phyloP scores from a whole-genome alignment of 2,888 invertebrate genomes.

The Meandrusa payeni region DNA sequence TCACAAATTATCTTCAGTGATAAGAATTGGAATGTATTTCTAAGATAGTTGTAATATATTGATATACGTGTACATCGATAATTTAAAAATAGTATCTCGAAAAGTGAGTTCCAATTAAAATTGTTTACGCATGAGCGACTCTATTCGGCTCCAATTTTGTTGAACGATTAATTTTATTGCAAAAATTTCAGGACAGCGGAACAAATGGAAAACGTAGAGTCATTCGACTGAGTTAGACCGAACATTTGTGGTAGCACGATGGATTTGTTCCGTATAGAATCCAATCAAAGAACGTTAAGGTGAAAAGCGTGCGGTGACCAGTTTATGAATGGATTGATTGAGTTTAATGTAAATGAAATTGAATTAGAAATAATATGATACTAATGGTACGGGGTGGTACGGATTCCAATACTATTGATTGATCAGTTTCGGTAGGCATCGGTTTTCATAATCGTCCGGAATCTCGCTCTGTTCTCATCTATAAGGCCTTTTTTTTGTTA shows the following conservation, averaged over 20 bases:
- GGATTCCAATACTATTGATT: neutral
- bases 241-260: constrained; percentile 67
- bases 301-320: constrained; percentile 43
- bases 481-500: no score
- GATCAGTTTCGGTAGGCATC: no score
- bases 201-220: constrained; percentile 69
- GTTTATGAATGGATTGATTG: constrained; percentile 55
- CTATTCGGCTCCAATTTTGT: constrained; percentile 75
- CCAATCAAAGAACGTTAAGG: constrained; percentile 64
- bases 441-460: no score
- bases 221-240: constrained; percentile 51
- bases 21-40: no score
- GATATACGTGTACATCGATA: no score
- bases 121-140: constrained; percentile 74
- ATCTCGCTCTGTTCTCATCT: no score
- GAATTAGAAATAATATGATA: constrained; percentile 37
- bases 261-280: constrained; percentile 59
- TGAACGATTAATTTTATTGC: constrained; percentile 79
- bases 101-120: constrained; percentile 74
- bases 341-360: constrained; percentile 64
- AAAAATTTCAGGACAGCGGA: constrained; percentile 77
- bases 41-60: no score
- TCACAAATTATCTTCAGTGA: no score
- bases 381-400: constrained; percentile 26
- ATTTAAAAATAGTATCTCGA: constrained; percentile 60